Conservation (phyloP, 2,797 vertebrate species). For the Pangasius macronema region DNA sequence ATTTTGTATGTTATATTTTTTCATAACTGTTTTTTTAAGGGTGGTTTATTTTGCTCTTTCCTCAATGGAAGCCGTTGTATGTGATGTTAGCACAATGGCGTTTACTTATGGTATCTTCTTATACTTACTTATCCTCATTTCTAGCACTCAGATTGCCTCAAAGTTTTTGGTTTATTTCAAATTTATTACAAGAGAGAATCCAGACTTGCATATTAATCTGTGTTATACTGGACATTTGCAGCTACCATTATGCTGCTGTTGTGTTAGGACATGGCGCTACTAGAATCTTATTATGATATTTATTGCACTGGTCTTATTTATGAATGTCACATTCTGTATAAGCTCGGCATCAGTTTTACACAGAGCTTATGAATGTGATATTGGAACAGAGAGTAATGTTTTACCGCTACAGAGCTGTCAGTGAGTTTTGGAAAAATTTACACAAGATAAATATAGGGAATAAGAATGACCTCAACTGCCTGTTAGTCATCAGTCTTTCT, state of each 20-base stretch:
- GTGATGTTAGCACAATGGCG: slow-evolving; percentile 50
- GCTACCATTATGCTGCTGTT: slow-evolving; percentile 43
- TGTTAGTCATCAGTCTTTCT: slow-evolving; percentile 23
- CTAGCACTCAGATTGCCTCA: slow-evolving; percentile 55
- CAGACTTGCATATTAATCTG: slow-evolving; percentile 69
- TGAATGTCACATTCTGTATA: slow-evolving; percentile 27
- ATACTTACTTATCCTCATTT: slow-evolving; percentile 65
- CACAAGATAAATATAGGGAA: not conserved
- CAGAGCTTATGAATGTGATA: slow-evolving; percentile 2
- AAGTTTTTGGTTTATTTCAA: slow-evolving; percentile 62
- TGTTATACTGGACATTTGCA: slow-evolving; percentile 62
- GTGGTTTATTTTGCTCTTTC: slow-evolving; percentile 49
- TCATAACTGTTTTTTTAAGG: not conserved
- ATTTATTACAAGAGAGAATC: slow-evolving; percentile 60
- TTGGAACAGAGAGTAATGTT: not conserved
- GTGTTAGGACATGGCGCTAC: not conserved
- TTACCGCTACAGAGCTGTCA: not conserved
- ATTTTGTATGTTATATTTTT: not conserved
- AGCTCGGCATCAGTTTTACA: not conserved
- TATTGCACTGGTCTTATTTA: slow-evolving; percentile 28
- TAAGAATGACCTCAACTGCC: slow-evolving; percentile 3
- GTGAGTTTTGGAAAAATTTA: not conserved
- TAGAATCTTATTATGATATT: slow-evolving; percentile 30
- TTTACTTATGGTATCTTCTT: slow-evolving; percentile 70
- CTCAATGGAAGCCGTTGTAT: slow-evolving; percentile 1